Base-by-base conservation (phyloP, 2,113 vertebrate genomes). In the Sinocyclocheilus anophthalmus region DNA sequence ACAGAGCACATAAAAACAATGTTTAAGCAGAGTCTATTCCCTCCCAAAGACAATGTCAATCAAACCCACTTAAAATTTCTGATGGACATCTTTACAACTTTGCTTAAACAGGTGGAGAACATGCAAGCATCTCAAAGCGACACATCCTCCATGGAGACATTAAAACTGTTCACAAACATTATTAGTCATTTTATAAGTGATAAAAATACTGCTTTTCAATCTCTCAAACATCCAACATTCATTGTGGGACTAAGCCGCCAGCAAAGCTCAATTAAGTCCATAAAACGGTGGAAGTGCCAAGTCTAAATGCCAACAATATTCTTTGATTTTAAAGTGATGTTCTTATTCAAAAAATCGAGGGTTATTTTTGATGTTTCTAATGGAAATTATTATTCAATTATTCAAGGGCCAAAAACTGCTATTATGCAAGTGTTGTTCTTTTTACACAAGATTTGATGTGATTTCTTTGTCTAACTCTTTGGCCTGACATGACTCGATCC, bases 11-110 rank as follows among this genome's bases (percentile, higher is more conserved):
- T 95, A 96, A 97, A 96, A 95, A 95, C 94, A 88, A 93, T 91
- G 91, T 92, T 95, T 94, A 95, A 96, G 95, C 95, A 94, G 94
- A 96, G 96, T 97, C 96, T 95, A 97, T 96, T 95, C 94, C 94
- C 93, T 94, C 91, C 93, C 93, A 96, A 95, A 96, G 96, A 96
- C 94, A 95, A 95, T 96, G 96, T 95, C 96, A 97, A 95, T 97
- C 96, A 96, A 91, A 72, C 55, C 33, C 8, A 90, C 78, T 72
- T 30, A 45, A 75, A 81, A 37, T n/a, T 53, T 33, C 16, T n/a
- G 18, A 82, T 53, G 80, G 80, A 82, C 18, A 59, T 39, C 76
- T 80, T 73, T 85, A 79, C 30, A 42, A 37, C n/a, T 59, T 39
- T 81, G 57, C 45, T 55, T 87, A 84, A 75, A 80, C 69, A 84